These are phyloP conservation scores for Drosophila demipolita DNA, from an alignment of 2,888 invertebrate species.

Conservation along the genomic window DNA sequence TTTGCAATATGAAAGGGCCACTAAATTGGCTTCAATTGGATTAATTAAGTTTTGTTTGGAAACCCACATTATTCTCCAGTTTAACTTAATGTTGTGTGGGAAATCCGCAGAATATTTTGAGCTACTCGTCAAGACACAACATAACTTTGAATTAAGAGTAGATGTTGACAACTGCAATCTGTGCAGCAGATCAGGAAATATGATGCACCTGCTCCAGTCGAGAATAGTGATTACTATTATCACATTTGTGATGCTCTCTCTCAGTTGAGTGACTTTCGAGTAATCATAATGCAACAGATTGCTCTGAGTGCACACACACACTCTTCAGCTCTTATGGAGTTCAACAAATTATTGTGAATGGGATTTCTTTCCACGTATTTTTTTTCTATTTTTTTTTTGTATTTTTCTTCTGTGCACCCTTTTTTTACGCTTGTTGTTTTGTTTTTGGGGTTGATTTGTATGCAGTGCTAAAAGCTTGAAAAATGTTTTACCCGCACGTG, in stretches of 20 bases:
- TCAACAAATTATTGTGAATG: constrained; percentile 80
- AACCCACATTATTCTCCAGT: neutral
- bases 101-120: neutral
- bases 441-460: constrained; percentile 76
- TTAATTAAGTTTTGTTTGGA: constrained; percentile 47
- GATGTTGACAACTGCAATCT: neutral
- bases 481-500: constrained; percentile 80
- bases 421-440: neutral
- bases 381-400: neutral
- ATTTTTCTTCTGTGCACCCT: constrained; percentile 4
- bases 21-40: constrained; percentile 70
- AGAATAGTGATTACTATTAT: constrained; percentile 41
- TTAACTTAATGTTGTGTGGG: constrained; percentile 8
- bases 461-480: constrained; percentile 81
- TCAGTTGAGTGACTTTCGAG: constrained; percentile 45
- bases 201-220: neutral
- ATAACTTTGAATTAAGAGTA: neutral
- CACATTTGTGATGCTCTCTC: constrained; percentile 21
- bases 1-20: constrained; percentile 13
- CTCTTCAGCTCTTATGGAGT: constrained; percentile 63
- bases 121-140: neutral
- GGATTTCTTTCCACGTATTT: constrained; percentile 25
- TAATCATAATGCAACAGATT: constrained; percentile 76
- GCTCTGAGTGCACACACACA: constrained; percentile 32
- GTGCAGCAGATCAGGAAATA: neutral